Evolutionary conservation across 2,113 vertebrate species (phyloP), one percentile per base, ranked within the genome.

Genomic region (Propithecus coquereli): DNA sequence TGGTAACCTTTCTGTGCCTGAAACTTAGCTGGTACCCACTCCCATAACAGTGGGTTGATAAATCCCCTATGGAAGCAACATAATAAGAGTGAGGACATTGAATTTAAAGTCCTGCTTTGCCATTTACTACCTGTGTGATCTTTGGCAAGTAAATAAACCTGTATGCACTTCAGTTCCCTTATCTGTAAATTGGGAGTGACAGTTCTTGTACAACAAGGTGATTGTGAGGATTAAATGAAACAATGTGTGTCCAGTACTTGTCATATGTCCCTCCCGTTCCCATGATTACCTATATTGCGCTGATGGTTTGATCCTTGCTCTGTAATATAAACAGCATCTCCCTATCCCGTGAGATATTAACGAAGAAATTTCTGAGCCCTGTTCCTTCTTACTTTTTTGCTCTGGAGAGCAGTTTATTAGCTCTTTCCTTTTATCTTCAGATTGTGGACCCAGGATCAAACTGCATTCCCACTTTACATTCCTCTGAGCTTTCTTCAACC

Each of bases 311-410:
- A 68, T 47, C 27, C n/a, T 96, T 84, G 12, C 7, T 86, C 12
- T 79, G 5, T 87, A 74, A 47, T 91, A 52, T 59, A 65, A 90
- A 54, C 14, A 73, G 9, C 30, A 79, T 80, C 4, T 74, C 50
- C 30, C 4, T 93, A 12, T 86, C 66, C 66, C 73, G 5, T 94
- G 37, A 89, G 2, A 73, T 77, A 61, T 73, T 45, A 82, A 32
- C 79, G 47, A 91, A 92, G 23, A 87, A 30, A 43, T 81, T 83
- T 94, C 23, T 92, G 52, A 94, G n/a, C 47, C 20, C 57, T 93
- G 43, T 80, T 87, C 2, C 8, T 82, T 90, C 9, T 68, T 86
- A 40, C 40, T 85, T 14, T 77, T 91, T 92, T 22, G 47, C 11
- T 81, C 52, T 93, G 63, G 13, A 93, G 59, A 80, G 57, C 6